Conservation (phyloP, 2,113 vertebrate genomes). For the Odocoileus virginianus region DNA sequence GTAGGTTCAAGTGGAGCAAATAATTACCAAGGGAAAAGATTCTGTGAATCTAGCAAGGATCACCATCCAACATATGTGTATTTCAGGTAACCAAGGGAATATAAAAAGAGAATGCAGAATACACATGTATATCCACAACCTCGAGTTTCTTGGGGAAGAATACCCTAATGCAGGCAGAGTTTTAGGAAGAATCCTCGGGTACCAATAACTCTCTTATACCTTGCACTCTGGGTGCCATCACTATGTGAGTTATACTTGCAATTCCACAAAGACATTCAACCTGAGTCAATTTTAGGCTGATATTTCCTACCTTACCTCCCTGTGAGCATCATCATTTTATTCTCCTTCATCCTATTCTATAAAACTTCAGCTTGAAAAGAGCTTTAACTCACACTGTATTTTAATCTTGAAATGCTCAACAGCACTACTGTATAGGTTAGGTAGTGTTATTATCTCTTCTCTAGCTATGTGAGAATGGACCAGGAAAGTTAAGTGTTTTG, state of each 20-base stretch:
- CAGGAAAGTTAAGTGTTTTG: background rate
- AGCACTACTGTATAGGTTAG: background rate
- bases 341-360: background rate
- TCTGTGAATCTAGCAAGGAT: background rate
- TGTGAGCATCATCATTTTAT: background rate
- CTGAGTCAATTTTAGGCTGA: background rate
- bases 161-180: background rate
- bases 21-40: background rate
- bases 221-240: background rate
- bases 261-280: background rate
- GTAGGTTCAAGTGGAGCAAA: background rate
- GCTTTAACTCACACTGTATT: background rate
- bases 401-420: background rate
- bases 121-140: background rate
- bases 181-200: background rate
- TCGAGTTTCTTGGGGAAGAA: background rate
- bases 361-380: background rate
- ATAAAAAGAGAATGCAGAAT: background rate
- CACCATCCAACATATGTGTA: background rate
- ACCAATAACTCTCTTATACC: background rate
- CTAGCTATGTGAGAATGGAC: background rate
- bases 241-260: background rate
- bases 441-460: background rate
- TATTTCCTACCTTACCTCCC: background rate
- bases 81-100: background rate